Evolutionary conservation across 2,113 vertebrate genomes (phyloP).

Genomic region (Copsychus sechellarum): DNA sequence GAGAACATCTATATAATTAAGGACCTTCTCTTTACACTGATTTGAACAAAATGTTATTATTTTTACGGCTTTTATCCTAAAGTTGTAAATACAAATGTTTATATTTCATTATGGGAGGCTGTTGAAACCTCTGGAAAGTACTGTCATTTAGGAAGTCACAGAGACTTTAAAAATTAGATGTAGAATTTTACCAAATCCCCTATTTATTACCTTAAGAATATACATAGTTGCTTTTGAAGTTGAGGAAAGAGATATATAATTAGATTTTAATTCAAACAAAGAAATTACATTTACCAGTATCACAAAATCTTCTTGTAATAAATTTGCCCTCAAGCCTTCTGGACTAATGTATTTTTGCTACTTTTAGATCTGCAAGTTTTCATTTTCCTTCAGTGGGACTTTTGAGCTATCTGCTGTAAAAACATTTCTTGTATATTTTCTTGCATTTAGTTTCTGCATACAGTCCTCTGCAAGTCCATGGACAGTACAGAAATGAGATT

Average conservation of each 20-base stretch:
- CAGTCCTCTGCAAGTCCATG: too few species aligned
- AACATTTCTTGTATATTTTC: background rate
- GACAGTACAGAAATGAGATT: background rate
- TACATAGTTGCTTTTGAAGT: background rate
- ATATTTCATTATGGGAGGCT: background rate
- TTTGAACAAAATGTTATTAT: background rate
- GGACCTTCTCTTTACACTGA: background rate
- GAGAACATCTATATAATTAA: accelerated
- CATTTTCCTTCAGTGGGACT: background rate
- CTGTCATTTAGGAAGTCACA: background rate
- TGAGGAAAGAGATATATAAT: background rate
- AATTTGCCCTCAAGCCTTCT: background rate
- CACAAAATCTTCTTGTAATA: background rate
- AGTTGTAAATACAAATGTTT: background rate
- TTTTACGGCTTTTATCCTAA: background rate
- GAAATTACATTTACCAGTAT: background rate
- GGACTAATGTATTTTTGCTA: background rate
- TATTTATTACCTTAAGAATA: background rate
- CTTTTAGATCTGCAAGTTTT: background rate
- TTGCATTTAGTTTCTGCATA: background rate
- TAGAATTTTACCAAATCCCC: background rate
- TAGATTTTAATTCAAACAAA: background rate
- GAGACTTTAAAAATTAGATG: background rate
- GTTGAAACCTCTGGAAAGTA: background rate
- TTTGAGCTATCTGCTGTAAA: background rate